Conservation (phyloP, 2,113 vertebrate species). For the Beaufortia kweichowensis region DNA sequence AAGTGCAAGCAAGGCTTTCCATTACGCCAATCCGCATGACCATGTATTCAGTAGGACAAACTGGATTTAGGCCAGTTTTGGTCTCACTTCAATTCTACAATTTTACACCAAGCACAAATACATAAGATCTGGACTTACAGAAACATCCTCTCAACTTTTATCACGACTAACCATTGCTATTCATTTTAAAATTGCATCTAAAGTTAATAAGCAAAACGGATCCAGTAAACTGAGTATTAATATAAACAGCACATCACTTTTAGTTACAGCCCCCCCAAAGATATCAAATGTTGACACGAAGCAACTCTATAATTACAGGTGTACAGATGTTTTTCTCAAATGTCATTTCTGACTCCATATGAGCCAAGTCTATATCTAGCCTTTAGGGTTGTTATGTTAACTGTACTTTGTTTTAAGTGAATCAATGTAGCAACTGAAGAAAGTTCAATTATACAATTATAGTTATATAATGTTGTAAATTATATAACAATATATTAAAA, state of each 20-base stretch:
- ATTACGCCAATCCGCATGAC: not conserved
- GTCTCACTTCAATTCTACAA: not conserved
- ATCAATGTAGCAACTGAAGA: not conserved
- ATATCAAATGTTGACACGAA: conserved; percentile 7
- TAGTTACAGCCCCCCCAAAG: not conserved
- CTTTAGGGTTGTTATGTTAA: not conserved
- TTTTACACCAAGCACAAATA: not conserved
- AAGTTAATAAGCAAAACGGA: not conserved
- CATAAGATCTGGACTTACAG: too few species aligned
- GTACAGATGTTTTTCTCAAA: not conserved
- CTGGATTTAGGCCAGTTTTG: not conserved
- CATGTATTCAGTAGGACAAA: not conserved
- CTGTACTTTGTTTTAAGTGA: not conserved
- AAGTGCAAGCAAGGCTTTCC: conserved; percentile 6
- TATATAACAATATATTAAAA: conserved; percentile 29
- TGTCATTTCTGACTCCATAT: not conserved
- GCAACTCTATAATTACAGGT: conserved; percentile 22
- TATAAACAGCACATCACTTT: not conserved
- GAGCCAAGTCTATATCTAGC: not conserved
- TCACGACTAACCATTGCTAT: not conserved
- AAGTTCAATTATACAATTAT: not conserved
- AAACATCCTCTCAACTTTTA: not conserved
- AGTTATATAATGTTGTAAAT: not conserved
- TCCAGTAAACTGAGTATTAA: not conserved
- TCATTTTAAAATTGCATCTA: not conserved